Evolutionary conservation across 2,888 invertebrate species (phyloP).

Genomic region (Myopa tessellatipennis): DNA sequence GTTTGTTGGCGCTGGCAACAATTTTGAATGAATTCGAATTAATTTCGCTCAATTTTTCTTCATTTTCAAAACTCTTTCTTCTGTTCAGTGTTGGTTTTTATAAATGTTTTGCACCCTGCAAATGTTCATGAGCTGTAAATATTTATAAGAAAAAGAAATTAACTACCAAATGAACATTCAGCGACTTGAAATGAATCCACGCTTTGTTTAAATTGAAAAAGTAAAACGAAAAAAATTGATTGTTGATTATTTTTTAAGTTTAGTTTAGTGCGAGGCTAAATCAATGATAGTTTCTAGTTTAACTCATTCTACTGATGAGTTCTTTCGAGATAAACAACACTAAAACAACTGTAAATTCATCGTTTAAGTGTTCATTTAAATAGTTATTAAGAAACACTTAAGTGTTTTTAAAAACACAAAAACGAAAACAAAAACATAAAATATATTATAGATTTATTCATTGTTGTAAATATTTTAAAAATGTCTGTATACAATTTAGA

Average conservation of each 20-base stretch:
- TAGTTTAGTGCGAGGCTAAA: conserved; percentile 67
- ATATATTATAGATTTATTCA: not conserved
- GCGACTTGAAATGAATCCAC: not conserved
- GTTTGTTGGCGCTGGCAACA: not conserved
- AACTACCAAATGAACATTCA: too few species aligned
- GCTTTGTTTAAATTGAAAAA: conserved; percentile 41
- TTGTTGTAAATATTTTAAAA: conserved; percentile 27
- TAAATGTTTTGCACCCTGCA: not conserved
- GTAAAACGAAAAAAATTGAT: conserved; percentile 46
- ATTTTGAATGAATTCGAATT: too few species aligned
- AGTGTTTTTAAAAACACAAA: conserved; percentile 29
- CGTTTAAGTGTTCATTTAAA: conserved; percentile 2
- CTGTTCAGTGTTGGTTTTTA: not conserved
- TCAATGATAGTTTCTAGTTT: conserved; percentile 40
- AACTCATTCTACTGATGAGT: not conserved
- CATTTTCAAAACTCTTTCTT: not conserved
- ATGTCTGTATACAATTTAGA: conserved; percentile 6
- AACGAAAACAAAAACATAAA: conserved; percentile 12
- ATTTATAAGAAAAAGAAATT: not conserved
- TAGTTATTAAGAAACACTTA: conserved; percentile 34
- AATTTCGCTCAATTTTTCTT: too few species aligned
- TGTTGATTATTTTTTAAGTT: conserved; percentile 68
- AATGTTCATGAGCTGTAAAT: conserved; percentile 8
- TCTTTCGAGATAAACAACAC: not conserved
- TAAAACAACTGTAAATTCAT: not conserved